Conservation (phyloP, 2,888 invertebrate species). For the Lithophane ornitopus region DNA sequence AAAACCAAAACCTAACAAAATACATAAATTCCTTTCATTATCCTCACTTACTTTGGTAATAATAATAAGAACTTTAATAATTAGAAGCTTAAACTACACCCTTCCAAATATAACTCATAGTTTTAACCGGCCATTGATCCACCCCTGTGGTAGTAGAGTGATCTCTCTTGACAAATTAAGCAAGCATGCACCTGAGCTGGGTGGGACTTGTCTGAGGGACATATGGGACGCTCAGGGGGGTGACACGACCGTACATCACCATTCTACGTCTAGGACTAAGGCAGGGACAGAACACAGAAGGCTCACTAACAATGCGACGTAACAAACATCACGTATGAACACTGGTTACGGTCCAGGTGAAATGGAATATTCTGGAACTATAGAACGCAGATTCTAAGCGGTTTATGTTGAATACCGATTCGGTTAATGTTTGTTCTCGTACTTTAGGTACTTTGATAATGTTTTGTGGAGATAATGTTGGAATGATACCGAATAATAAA, state of each 20-base stretch:
- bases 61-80: conserved; percentile 42
- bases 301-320: conserved; percentile 44
- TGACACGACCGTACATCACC: conserved; percentile 61
- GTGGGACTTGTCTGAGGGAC: conserved; percentile 70
- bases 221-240: conserved; percentile 72
- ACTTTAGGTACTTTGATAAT: conserved; percentile 4
- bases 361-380: conserved; percentile 36
- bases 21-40: conserved; percentile 24
- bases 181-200: conserved; percentile 77
- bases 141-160: conserved; percentile 56
- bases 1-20: neutral
- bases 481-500: neutral
- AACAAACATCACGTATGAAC: conserved; percentile 34
- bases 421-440: neutral
- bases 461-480: neutral
- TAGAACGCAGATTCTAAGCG: neutral
- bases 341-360: conserved; percentile 20
- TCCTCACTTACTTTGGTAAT: conserved; percentile 29
- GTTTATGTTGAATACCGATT: neutral
- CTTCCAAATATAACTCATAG: conserved; percentile 41
- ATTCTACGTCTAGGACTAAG: conserved; percentile 34
- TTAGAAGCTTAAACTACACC: conserved; percentile 32
- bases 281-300: conserved; percentile 25
- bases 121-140: conserved; percentile 42
- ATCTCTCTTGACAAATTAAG: conserved; percentile 82